Percentiles rank a stretch among this genome's conserved stretches.
Conservation (phyloP, 2,888 invertebrate species). For the Cyclophora punctaria region DNA sequence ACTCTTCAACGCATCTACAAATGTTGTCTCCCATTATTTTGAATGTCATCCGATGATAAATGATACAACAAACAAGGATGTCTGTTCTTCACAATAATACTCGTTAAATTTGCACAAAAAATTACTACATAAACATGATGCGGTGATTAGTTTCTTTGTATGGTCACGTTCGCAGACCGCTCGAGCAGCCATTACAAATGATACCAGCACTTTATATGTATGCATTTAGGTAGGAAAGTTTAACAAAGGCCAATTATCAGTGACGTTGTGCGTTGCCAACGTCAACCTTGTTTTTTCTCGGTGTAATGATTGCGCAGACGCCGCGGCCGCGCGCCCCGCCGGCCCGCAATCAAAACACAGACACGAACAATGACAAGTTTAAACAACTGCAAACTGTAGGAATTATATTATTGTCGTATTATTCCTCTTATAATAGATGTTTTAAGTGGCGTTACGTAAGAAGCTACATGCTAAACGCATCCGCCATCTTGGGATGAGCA, state of each 20-base stretch:
- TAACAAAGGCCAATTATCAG: conserved; percentile 19
- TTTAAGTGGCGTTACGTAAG: conserved; percentile 37
- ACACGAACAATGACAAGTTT: conserved; percentile 53
- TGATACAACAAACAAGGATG: conserved; percentile 2
- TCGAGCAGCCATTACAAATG: conserved; percentile 8
- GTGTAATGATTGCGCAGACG: conserved; percentile 34
- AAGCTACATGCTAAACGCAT: conserved; percentile 39
- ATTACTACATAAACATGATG: conserved; percentile 6
- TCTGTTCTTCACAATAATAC: conserved; percentile 1
- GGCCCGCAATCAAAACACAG: conserved; percentile 46
- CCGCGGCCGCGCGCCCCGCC: background rate
- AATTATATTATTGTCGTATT: conserved; percentile 19
- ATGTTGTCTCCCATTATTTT: no score
- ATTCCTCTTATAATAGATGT: no score
- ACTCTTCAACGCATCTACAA: no score
- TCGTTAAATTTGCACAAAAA: conserved; percentile 1
- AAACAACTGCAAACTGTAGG: conserved; percentile 32
- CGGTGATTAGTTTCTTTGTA: conserved; percentile 14
- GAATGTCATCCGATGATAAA: no score
- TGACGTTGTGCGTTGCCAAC: conserved; percentile 18
- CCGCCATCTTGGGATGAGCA: conserved; percentile 63
- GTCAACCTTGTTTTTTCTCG: conserved; percentile 3
- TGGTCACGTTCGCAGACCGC: conserved; percentile 16
- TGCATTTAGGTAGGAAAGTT: conserved; percentile 8
- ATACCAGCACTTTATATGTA: conserved; percentile 8